Base-by-base conservation (phyloP, 2,888 invertebrate genomes). In the Andrena marginata region DNA sequence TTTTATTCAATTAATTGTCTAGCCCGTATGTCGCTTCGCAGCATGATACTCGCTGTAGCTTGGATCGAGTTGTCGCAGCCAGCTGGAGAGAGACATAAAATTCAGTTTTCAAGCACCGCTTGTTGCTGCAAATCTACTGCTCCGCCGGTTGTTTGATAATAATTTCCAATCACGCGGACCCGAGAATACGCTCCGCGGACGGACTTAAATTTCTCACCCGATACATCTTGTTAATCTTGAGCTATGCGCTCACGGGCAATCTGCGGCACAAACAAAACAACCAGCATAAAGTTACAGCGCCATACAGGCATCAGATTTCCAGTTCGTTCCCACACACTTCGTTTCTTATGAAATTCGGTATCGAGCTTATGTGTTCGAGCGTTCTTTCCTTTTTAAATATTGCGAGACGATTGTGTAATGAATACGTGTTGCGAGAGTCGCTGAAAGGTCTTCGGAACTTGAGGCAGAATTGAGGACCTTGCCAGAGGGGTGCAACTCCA, bases 231-330 rank as follows among this genome's bases (percentile, higher is more conserved):
- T 35, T 42, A 65, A 81, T 64, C 62, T 67, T 56, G 35, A 26
- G 49, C 16, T 51, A 48, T 49, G 74, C 35, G 69, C 20, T 70
- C 33, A 10, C 13, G 23, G 23, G 62, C 49, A 62, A 51, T 67
- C 26, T 68, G 63, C 54, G 60, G 56, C 69, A 80, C 63, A 80
- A 78, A 84, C 78, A 72, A 62, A 75, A 64, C 60, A 76, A 67
- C 63, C 54, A 64, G 79, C 69, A 72, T 79, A 69, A 76, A 59
- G 79, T 87, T 85, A 86, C 86, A 72, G 56, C 64, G 64, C 65
- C 62, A 73, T 76, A 54, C 26, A 63, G 63, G 64, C 80, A 86
- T 87, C 81, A 63, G 68, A 85, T 87, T 86, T 81, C 87, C 67
- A 62, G 60, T 54, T 48, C 63, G 74, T 70, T 82, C 73, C 76